Conservation (phyloP, 2,113 vertebrate genomes). For the Apistogramma diplotaenia region DNA sequence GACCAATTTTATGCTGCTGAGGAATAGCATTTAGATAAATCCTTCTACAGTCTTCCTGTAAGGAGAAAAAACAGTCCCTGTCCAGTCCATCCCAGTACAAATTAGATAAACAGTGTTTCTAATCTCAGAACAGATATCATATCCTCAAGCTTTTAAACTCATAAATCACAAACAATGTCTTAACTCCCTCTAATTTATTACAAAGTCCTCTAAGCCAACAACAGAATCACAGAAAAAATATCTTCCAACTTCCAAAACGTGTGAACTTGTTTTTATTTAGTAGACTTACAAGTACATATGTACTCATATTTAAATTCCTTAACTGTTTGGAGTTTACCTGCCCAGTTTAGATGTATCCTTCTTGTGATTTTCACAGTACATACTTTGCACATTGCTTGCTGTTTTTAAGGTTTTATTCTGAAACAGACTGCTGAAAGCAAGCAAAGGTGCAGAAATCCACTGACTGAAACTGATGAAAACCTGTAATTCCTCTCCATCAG, state of each 20-base stretch:
- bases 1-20: background rate
- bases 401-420: background rate
- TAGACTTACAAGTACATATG: background rate
- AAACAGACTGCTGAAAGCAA: background rate
- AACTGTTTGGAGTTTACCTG: background rate
- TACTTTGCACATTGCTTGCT: background rate
- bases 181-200: background rate
- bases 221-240: background rate
- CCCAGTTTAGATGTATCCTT: background rate
- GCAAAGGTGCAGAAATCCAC: background rate
- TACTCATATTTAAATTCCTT: background rate
- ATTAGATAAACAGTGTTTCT: background rate
- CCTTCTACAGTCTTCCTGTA: background rate
- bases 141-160: too few species aligned
- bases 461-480: background rate
- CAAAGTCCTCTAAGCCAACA: background rate
- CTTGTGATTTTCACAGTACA: accelerated
- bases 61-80: background rate
- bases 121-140: background rate
- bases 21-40: background rate
- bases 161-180: background rate
- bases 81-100: background rate
- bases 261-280: background rate
- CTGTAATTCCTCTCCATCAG: background rate
- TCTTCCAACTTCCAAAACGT: background rate